Evolutionary conservation across 2,113 vertebrate genomes (phyloP), one percentile per base, ranked within the genome.

Genomic region (Pristiophorus japonicus): DNA sequence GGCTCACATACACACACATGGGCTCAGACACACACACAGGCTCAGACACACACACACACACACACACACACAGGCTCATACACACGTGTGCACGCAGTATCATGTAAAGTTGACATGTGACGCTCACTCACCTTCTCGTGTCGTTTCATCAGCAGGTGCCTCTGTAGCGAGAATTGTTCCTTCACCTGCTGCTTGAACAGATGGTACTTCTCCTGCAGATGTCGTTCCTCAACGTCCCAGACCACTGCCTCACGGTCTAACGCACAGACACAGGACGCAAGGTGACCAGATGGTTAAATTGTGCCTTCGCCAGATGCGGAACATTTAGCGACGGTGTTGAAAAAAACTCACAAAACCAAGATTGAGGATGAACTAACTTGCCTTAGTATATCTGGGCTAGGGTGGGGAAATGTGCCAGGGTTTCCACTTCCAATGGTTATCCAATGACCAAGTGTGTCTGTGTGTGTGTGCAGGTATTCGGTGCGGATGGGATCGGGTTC

Each of bases 161-260:
- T 96, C 95, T 97, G 97, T 30, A 97, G 96, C 0, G 73, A 47
- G 0, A 97, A 97, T 96, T 98, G 97, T 96, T 98, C 97, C 95
- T 97, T 97, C 96, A 97, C 97, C 95, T 98, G 97, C 96, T 97
- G 97, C 96, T 97, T 97, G 95, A 97, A 98, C 70, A 97, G 96
- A 90, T 98, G 97, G 96, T 97, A 97, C 95, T 97, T 98, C 94
- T 98, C 97, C 96, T 97, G 97, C 63, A 97, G 96, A 95, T 97
- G 97, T 45, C 97, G 97, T 70, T 97, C 97, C 96, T 98, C 97
- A 95, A 97, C 95, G 93, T 96, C 97, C 97, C 97, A 97, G 96
- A 98, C 97, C 91, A 97, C 96, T 0, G 97, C 96, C 85, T 98
- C 97, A 0, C 97, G 97, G 51, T 97, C 97, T 98, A 95, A 1